Evolutionary conservation across 2,888 invertebrate species (phyloP).

Genomic region (Cataglyphis rosenhaueri): DNA sequence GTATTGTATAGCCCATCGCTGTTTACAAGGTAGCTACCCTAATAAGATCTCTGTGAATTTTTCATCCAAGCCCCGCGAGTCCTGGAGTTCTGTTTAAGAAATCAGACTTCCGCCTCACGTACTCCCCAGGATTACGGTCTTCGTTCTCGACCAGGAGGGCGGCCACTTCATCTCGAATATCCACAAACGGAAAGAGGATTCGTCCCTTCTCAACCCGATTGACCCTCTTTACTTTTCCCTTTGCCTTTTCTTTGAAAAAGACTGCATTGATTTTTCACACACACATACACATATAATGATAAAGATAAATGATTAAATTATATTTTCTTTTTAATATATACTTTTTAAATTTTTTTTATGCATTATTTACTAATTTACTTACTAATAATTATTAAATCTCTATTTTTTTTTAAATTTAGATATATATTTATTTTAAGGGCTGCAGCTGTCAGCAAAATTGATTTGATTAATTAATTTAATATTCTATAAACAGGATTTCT

Average conservation of each 20-base stretch:
- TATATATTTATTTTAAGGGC: neutral
- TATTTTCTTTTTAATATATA: neutral
- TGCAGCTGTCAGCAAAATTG: neutral
- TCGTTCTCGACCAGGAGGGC: constrained; percentile 73
- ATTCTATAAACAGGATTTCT: neutral
- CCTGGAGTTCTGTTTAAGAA: constrained; percentile 76
- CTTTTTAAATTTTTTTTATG: neutral
- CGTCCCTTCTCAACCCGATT: constrained; percentile 63
- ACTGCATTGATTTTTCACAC: neutral
- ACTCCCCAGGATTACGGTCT: constrained; percentile 77
- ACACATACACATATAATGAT: neutral
- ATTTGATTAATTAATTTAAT: neutral
- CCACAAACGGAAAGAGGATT: constrained; percentile 74
- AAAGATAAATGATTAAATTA: neutral
- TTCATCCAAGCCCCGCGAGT: constrained; percentile 68
- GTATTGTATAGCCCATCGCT: constrained; percentile 15
- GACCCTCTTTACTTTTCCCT: constrained; percentile 45
- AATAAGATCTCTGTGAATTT: constrained; percentile 73
- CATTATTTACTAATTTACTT: neutral
- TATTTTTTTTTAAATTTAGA: neutral
- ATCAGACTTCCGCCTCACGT: constrained; percentile 83
- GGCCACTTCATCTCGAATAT: constrained; percentile 81
- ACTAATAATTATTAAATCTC: neutral
- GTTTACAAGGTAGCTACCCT: constrained; percentile 41
- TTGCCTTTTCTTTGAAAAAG: constrained; percentile 22